Base-by-base conservation (phyloP, 2,797 vertebrate species). In the Fratercula arctica region DNA sequence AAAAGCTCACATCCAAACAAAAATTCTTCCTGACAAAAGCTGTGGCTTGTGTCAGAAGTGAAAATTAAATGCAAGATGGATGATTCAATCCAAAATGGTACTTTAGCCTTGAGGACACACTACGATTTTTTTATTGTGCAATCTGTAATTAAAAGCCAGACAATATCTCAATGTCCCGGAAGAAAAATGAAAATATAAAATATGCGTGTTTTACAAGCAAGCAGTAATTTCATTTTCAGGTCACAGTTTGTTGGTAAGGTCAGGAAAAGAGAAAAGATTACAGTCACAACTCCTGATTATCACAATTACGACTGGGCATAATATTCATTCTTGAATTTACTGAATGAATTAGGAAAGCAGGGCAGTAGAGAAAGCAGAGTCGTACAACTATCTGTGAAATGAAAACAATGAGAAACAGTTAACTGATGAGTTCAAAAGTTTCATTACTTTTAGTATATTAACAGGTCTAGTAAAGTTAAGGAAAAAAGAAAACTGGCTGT, bases 1-100 rank as follows among this genome's bases (percentile, higher is more conserved):
- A 64, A 94, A 92, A 89, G 25, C 69, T 77, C 91, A 85, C 48
- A 94, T 96, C 35, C 33, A 92, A 95, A 92, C 50, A 83, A 82
- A 75, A 91, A 96, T 94, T 85, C 17, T 72, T 91, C 81, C 43
- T 91, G 95, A 95, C 90, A 96, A 93, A 97, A 94, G 75, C 64
- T 93, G 69, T 91, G 84, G 67, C 76, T 93, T 95, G 67, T 95
- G 86, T 97, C 94, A 96, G 59, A 90, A 95, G 29, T 50, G 86
- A 94, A 97, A 96, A 96, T 97, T 88, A 95, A 95, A 91, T 94
- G 80, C 64, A 87, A 81, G 82, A 96, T 93, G 74, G 86, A 87
- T 96, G 90, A 89, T 83, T 95, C 70, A 76, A 93, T 94, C n/a
- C 26, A 73, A 88, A 93, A 87, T 79, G 88, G 61, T 80, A 89